Evolutionary conservation across 2,113 vertebrate species (phyloP), one percentile per base, ranked within the genome.

Genomic region (Syrmaticus mikado): DNA sequence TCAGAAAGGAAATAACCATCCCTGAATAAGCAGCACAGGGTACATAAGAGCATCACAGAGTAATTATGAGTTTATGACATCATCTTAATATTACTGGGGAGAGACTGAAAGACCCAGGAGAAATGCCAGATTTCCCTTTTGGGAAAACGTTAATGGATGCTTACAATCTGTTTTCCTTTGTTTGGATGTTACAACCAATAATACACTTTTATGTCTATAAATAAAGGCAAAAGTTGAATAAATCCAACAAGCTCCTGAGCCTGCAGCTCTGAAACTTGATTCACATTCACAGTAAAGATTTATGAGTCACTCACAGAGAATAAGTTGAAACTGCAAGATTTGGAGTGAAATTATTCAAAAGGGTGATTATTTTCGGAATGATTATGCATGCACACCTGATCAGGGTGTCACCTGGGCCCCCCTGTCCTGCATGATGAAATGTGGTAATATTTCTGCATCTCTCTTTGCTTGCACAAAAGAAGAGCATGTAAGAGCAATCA

Each of bases 361-460:
- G 97, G 98, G 98, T 96, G 98, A 98, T 99, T 99, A 99, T 99
- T 99, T 99, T 98, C 98, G 98, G 98, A 97, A 98, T 97, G 98
- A 99, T 99, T 99, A 99, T 99, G 98, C 98, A 99, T 98, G 98
- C 98, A 98, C 98, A 99, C 99, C 99, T 99, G 99, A 99, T 99
- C 98, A 98, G 98, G 75, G 97, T 98, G 98, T 99, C 99, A 99
- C 98, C 98, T 97, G 97, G 97, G 98, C 97, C 97, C 96, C 97
- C 98, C 97, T 95, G 86, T 98, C 97, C 98, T 89, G 98, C 98
- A 98, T 98, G 99, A 99, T 98, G 98, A 98, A 99, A 99, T 97
- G 98, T 98, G 97, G 98, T 98, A 99, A 99, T 99, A 99, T 99
- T 98, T 98, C 98, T 98, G 98, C 97, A 97, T 98, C 98, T 98